These are phyloP conservation scores for Macrocentrus cingulum DNA, from an alignment of 1,140 invertebrate genomes.

Conservation along the genomic window DNA sequence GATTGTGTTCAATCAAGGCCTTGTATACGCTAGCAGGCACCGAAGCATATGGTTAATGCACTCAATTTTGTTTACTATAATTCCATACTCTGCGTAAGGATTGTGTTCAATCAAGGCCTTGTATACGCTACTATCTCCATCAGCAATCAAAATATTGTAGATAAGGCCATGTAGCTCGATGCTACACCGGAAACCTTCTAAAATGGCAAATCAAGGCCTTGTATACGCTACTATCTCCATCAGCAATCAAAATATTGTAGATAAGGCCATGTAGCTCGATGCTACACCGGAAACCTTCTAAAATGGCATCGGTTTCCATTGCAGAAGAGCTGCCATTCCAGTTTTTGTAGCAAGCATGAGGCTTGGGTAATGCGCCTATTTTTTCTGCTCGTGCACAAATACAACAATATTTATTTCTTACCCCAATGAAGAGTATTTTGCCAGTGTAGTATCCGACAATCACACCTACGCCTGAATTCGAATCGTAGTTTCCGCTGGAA, in stretches of 20 bases:
- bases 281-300: slow-evolving; percentile 48
- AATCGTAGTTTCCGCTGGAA: too few relatives aligned
- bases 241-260: slow-evolving; percentile 48
- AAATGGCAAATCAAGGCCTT: too few relatives aligned
- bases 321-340: slow-evolving; percentile 37
- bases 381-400: slow-evolving; percentile 37
- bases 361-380: slow-evolving; percentile 14
- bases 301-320: slow-evolving; percentile 51
- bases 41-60: too few relatives aligned
- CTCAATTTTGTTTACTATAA: too few relatives aligned
- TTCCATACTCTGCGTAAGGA: too few relatives aligned
- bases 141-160: too few relatives aligned
- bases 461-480: slow-evolving; percentile 12
- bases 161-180: too few relatives aligned
- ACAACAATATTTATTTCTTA: slow-evolving; percentile 50
- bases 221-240: slow-evolving; percentile 53
- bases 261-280: slow-evolving; percentile 45
- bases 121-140: too few relatives aligned
- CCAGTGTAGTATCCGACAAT: slow-evolving; percentile 29
- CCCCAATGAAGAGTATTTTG: slow-evolving; percentile 47
- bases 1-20: slow-evolving; percentile 37
- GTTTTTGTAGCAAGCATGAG: slow-evolving; percentile 43
- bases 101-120: too few relatives aligned
- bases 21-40: too few relatives aligned
- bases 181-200: too few relatives aligned